Evolutionary conservation across 2,888 invertebrate species (phyloP).

Genomic region (Hydriomena furcata): DNA sequence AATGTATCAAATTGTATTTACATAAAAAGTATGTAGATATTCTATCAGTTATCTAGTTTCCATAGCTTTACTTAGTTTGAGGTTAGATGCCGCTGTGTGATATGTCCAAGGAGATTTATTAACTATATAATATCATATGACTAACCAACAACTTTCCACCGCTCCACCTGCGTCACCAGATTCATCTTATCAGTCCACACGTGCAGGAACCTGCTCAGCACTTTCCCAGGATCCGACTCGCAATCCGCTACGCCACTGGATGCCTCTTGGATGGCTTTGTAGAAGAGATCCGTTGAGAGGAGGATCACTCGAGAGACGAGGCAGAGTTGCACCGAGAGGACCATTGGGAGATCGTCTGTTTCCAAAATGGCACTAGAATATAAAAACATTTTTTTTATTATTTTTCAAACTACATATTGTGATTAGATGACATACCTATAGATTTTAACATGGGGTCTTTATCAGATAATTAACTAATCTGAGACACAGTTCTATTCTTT

Average conservation of each 20-base stretch:
- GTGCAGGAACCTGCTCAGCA: constrained; percentile 88
- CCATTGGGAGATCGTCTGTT: constrained; percentile 88
- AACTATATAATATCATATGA: constrained; percentile 32
- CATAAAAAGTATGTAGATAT: no score
- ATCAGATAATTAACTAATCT: no score
- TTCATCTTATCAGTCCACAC: constrained; percentile 92
- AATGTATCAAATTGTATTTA: no score
- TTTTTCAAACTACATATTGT: no score
- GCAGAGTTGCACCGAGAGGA: constrained; percentile 90
- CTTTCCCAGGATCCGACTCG: constrained; percentile 84
- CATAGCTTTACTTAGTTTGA: no score
- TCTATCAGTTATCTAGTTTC: no score
- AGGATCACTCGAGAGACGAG: constrained; percentile 91
- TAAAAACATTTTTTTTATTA: no score
- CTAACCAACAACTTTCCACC: constrained; percentile 91
- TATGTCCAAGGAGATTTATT: no score
- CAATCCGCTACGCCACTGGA: constrained; percentile 67
- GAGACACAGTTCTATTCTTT: no score
- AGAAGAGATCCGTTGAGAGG: constrained; percentile 86
- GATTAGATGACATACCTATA: no score
- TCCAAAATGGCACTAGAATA: constrained; percentile 85
- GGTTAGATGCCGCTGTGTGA: no score
- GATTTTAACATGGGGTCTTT: no score
- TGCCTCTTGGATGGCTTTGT: constrained; percentile 79
- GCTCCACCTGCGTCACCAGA: constrained; percentile 89